Conservation (phyloP, 2,797 vertebrate species). For the Nannoperca australis region DNA sequence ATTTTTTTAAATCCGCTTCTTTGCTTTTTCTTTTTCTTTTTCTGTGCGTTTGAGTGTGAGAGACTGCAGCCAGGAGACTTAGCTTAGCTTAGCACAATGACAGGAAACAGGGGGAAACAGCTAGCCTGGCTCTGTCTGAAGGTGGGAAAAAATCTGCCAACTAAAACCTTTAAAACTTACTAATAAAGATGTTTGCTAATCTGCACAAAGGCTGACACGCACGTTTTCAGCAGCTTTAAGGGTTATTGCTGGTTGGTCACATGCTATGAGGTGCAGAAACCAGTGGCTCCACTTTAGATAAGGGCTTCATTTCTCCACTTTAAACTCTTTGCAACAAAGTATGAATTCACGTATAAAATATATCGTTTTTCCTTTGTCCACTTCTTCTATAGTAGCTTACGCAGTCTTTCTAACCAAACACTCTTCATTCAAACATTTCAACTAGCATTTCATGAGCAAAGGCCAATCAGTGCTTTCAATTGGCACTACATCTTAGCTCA, state of each 20-base stretch:
- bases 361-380: neutral
- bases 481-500: constrained; percentile 18
- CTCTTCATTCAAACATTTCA: constrained; percentile 24
- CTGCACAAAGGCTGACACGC: neutral
- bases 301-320: neutral
- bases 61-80: neutral
- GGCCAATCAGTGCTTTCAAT: constrained; percentile 8
- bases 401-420: constrained; percentile 7
- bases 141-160: neutral
- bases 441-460: constrained; percentile 17
- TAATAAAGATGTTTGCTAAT: neutral
- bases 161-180: neutral
- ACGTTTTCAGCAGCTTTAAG: neutral
- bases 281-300: neutral
- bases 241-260: neutral
- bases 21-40: neutral
- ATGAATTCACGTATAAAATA: neutral
- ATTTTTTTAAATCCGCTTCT: neutral
- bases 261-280: neutral
- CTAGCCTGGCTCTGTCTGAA: neutral
- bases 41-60: neutral
- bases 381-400: neutral
- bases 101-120: neutral
- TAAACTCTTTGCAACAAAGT: neutral
- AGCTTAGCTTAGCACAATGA: neutral